These are phyloP conservation scores for Muraenolepis orangiensis DNA, from an alignment of 2,797 vertebrate genomes.

Conservation along the genomic window DNA sequence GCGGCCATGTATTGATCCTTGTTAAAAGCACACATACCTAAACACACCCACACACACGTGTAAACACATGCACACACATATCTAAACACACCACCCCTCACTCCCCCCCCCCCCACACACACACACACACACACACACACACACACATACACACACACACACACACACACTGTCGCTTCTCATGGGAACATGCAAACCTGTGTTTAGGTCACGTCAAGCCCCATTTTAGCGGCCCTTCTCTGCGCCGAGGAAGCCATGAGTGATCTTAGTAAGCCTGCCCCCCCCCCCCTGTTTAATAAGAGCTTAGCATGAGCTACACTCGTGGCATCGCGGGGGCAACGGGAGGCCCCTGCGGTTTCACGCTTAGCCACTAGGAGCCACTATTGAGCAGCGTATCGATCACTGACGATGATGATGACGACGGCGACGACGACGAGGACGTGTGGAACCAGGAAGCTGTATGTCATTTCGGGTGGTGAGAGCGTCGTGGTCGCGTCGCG, in stretches of 20 bases:
- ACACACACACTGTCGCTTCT: background rate
- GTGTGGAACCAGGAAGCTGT: background rate
- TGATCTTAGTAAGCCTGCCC: background rate
- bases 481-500: too few relatives aligned
- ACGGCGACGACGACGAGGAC: background rate
- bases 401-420: background rate
- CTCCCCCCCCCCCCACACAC: too few relatives aligned
- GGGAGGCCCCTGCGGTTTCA: background rate
- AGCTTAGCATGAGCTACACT: background rate
- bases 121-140: background rate
- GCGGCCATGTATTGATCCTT: background rate
- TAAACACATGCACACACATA: background rate
- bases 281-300: background rate
- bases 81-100: background rate
- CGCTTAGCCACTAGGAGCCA: background rate
- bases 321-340: background rate
- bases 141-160: too few relatives aligned
- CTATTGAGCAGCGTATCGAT: background rate
- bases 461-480: background rate
- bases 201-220: background rate
- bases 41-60: background rate
- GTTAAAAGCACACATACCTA: slow-evolving; percentile 1
- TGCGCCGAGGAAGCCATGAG: background rate
- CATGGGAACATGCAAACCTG: background rate
- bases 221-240: background rate